A percentile compares a stretch with the other conserved stretches of the same genome.
phyloP scores from a whole-genome alignment of 2,888 invertebrate genomes.

The Apotomis capreana region DNA sequence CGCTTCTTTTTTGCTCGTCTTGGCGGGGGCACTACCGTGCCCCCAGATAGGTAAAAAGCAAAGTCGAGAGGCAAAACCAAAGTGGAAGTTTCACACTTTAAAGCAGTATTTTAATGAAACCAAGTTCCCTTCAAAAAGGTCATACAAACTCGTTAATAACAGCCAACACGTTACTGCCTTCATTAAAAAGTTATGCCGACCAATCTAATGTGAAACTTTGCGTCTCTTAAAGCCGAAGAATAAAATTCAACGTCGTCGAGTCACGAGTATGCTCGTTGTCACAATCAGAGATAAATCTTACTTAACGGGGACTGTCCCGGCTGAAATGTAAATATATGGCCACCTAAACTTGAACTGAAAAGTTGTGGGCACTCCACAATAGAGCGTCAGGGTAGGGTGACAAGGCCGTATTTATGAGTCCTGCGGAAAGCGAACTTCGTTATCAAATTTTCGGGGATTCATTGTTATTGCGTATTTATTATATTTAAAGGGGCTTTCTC shows the following conservation, averaged over 20 bases:
- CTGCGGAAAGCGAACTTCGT: conserved; percentile 17
- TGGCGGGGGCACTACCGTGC: too few species aligned
- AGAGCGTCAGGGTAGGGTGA: conserved; percentile 41
- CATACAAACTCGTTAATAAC: conserved; percentile 12
- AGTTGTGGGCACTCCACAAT: conserved; percentile 45
- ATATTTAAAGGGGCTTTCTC: too few species aligned
- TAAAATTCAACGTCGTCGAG: conserved; percentile 7
- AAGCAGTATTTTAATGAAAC: background rate
- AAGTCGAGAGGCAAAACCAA: background rate
- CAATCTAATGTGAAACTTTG: background rate
- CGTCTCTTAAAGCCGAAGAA: background rate
- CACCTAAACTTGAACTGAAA: conserved; percentile 49
- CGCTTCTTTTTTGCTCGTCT: too few species aligned
- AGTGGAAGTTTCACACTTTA: too few species aligned
- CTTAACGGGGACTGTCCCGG: conserved; percentile 46
- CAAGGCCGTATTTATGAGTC: conserved; percentile 28
- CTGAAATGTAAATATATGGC: conserved; percentile 52
- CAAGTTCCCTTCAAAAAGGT: background rate
- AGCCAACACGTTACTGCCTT: background rate
- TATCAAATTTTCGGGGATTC: conserved; percentile 5
- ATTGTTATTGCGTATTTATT: background rate
- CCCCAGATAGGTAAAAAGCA: too few species aligned
- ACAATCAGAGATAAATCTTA: conserved; percentile 50
- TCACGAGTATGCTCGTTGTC: conserved; percentile 21
- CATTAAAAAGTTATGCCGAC: background rate